Evolutionary conservation across 2,113 vertebrate species (phyloP), one percentile per base, ranked within the genome.

Genomic region (Stomatorhinus ivindoensis): DNA sequence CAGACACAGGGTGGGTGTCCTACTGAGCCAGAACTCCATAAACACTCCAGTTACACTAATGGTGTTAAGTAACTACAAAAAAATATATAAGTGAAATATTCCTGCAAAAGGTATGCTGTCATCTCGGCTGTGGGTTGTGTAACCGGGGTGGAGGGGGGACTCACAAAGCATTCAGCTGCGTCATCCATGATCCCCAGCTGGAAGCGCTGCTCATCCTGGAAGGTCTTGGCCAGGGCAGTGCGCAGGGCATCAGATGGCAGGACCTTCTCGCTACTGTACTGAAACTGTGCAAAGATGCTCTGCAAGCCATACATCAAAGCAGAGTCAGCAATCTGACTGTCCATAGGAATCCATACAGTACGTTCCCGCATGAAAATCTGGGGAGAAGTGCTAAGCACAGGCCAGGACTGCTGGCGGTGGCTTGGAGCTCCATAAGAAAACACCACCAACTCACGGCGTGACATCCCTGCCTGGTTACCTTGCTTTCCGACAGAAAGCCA

Each of bases 181-280:
- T 98, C 97, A 91, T 97, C 97, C 97, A 98, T 98, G 90, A 98
- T 97, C 89, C 97, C 97, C 91, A 98, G 95, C 92, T 98, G 97
- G 93, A 98, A 98, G 82, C 97, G 97, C 53, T 97, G 97, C 91
- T 98, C 97, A 93, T 97, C 97, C 91, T 97, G 96, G 92, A 98
- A 98, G 0, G 97, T 97, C 94, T 98, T 97, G 89, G 97, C 97
- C 89, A 98, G 96, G 88, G 97, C 97, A 86, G 95, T 97, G 55
- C 97, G 97, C 44, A 98, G 94, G 87, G 97, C 95, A 92, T 98
- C 97, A 31, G 97, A 98, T 53, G 97, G 97, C 92, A 98, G 93
- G 0, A 97, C 97, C 93, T 97, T 98, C 92, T 97, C 97, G 92
- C 95, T 97, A 93, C 97, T 98, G 88, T 96, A 97, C 11, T 98